phyloP scores from a whole-genome alignment of 2,888 invertebrate genomes.

The Ctenicera cuprea region DNA sequence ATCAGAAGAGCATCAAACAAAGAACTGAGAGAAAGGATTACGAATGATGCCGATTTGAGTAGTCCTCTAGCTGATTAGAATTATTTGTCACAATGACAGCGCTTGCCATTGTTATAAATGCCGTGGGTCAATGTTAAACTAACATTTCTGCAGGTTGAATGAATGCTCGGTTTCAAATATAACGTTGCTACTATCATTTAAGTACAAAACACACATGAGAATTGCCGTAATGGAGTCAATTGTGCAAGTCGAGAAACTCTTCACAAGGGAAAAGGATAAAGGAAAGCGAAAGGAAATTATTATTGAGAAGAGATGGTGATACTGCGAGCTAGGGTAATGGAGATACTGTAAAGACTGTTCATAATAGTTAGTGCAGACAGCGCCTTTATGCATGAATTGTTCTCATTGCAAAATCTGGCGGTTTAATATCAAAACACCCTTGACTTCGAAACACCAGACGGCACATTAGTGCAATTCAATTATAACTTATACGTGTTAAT shows the following conservation, averaged over 20 bases:
- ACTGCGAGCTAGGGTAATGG: conserved; percentile 32
- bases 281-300: conserved; percentile 44
- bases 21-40: neutral
- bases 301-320: conserved; percentile 43
- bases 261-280: conserved; percentile 32
- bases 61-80: too few relatives aligned
- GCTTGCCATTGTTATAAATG: too few relatives aligned
- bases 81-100: too few relatives aligned
- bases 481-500: conserved; percentile 42
- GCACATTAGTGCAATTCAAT: conserved; percentile 31
- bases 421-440: conserved; percentile 45
- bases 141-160: neutral
- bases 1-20: conserved; percentile 9
- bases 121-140: neutral
- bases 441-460: conserved; percentile 39
- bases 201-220: conserved; percentile 31
- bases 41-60: neutral
- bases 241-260: conserved; percentile 34
- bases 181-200: neutral
- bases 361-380: conserved; percentile 46
- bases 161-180: neutral
- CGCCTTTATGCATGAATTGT: conserved; percentile 42
- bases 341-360: conserved; percentile 42
- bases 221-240: conserved; percentile 46
- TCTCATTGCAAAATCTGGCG: conserved; percentile 48